Evolutionary conservation across 2,797 vertebrate genomes (phyloP).

Genomic region (Rhadinocentrus ornatus): DNA sequence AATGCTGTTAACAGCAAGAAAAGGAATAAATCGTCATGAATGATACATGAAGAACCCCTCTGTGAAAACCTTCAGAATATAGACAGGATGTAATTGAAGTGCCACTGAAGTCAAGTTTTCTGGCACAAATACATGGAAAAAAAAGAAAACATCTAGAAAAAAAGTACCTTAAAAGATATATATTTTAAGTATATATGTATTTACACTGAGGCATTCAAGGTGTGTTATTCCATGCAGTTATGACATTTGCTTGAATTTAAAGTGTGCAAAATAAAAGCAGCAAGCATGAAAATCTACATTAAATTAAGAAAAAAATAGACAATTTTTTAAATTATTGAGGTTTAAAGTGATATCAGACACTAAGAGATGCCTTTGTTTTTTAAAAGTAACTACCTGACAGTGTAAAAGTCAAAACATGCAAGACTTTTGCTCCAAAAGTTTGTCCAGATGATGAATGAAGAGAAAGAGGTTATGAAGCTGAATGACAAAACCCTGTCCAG

Average conservation of each 20-base stretch:
- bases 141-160: not conserved
- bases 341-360: not conserved
- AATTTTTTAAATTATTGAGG: too few relatives aligned
- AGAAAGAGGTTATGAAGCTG: not conserved
- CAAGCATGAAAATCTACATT: not conserved
- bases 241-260: not conserved
- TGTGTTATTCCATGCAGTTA: not conserved
- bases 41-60: not conserved
- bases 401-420: not conserved
- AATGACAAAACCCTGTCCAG: not conserved
- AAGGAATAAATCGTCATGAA: not conserved
- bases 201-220: not conserved
- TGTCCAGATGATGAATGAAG: not conserved
- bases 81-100: not conserved
- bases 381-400: not conserved
- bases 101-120: not conserved
- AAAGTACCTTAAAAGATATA: not conserved
- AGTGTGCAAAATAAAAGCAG: not conserved
- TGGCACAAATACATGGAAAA: not conserved
- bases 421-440: not conserved
- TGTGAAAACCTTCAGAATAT: not conserved
- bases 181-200: too few relatives aligned
- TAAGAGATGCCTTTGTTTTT: not conserved
- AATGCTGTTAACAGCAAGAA: conserved; percentile 1
- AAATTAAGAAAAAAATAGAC: not conserved